Evolutionary conservation across 2,888 invertebrate species (phyloP).

Genomic region (Balanococcus diminutus): DNA sequence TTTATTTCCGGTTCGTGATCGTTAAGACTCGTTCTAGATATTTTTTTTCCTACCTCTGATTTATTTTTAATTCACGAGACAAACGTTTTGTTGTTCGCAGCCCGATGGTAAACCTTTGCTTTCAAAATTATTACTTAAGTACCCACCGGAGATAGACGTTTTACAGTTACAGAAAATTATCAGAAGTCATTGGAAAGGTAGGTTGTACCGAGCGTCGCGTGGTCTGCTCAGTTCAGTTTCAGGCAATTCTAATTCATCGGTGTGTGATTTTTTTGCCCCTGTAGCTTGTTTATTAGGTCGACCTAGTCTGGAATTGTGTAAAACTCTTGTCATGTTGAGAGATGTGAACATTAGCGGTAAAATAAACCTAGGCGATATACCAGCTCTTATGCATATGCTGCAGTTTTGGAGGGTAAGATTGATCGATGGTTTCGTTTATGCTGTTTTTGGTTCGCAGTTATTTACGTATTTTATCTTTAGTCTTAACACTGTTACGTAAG

Average conservation of each 20-base stretch:
- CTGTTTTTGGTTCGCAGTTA: too few species aligned
- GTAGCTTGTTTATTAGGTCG: constrained; percentile 66
- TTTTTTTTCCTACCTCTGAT: neutral
- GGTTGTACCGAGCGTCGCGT: neutral
- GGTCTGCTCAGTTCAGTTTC: too few species aligned
- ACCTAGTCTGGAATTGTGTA: constrained; percentile 71
- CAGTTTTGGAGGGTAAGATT: constrained; percentile 69
- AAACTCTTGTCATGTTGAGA: constrained; percentile 72
- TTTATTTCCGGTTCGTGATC: constrained; percentile 36
- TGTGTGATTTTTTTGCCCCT: neutral
- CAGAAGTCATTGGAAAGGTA: constrained; percentile 67
- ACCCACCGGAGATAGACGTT: constrained; percentile 70
- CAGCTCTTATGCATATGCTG: constrained; percentile 69
- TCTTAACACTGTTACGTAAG: too few species aligned
- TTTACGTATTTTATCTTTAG: too few species aligned
- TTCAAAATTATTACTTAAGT: constrained; percentile 65
- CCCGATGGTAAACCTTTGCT: constrained; percentile 65
- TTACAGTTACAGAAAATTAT: constrained; percentile 68
- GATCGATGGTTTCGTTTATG: neutral
- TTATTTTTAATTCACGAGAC: constrained; percentile 20
- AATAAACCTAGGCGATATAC: constrained; percentile 68
- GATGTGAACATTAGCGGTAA: constrained; percentile 71
- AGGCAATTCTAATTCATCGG: neutral
- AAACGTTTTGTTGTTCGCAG: constrained; percentile 60
- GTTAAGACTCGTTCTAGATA: constrained; percentile 35